A percentile compares a stretch with the other conserved stretches of the same genome.
These are phyloP conservation scores for Palythoa caribaeorum DNA, from an alignment of 92 coral and sea anemone genomes.

Conservation along the genomic window DNA sequence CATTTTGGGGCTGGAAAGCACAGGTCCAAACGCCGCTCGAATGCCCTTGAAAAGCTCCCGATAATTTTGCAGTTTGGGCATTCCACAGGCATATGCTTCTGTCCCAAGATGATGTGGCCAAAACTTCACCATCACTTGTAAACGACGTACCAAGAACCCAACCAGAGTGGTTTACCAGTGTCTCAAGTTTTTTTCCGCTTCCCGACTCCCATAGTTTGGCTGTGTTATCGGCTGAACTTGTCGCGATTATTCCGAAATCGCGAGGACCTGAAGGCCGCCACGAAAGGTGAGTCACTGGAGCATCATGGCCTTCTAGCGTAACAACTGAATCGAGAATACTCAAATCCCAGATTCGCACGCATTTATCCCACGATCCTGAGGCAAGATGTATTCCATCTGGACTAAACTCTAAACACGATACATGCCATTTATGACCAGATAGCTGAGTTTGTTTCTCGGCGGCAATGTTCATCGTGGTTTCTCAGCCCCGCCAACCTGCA, in stretches of 20 bases:
- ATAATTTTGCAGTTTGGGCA: slow-evolving; percentile 75
- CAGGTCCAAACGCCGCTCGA: slow-evolving; percentile 98
- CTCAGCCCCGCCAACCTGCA: not conserved
- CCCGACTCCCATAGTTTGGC: slow-evolving; percentile 86
- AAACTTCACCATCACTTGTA: slow-evolving; percentile 72
- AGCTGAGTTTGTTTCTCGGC: slow-evolving; percentile 86
- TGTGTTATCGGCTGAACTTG: slow-evolving; percentile 91
- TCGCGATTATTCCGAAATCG: slow-evolving; percentile 78
- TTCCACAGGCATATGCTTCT: slow-evolving; percentile 76
- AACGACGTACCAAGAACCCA: slow-evolving; percentile 95
- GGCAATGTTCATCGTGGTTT: slow-evolving; percentile 78
- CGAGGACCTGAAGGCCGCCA: slow-evolving; percentile 66
- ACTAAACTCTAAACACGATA: slow-evolving; percentile 93
- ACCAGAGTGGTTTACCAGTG: slow-evolving; percentile 70
- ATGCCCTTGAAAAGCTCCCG: slow-evolving; percentile 75
- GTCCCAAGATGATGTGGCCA: slow-evolving; percentile 97
- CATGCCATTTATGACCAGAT: slow-evolving; percentile 96
- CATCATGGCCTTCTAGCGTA: slow-evolving; percentile 76
- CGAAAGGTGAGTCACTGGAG: slow-evolving; percentile 84
- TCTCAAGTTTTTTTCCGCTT: slow-evolving; percentile 66
- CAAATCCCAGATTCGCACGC: slow-evolving; percentile 91
- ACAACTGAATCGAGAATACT: slow-evolving; percentile 85
- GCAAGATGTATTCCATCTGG: slow-evolving; percentile 90
- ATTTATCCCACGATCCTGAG: slow-evolving; percentile 96
- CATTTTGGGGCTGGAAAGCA: slow-evolving; percentile 74